Conservation (phyloP, 2,113 vertebrate species). For the Melanerpes formicivorus region DNA sequence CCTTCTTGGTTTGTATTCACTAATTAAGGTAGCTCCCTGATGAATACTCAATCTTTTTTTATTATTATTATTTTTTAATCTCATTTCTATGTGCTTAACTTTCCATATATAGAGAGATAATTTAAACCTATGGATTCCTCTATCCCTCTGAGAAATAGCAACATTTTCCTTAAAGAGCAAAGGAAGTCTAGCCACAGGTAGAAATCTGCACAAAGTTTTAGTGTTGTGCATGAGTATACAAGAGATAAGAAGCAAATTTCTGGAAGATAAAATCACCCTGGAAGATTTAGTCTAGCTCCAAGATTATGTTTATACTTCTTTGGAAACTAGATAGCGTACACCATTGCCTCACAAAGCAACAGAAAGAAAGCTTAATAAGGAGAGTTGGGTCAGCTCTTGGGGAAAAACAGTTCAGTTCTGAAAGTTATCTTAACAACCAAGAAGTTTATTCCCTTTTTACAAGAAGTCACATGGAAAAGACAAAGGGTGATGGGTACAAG, state of each 20-base stretch:
- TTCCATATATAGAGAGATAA: not conserved
- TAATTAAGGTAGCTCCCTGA: not conserved
- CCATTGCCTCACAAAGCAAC: not conserved
- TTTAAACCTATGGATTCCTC: not conserved
- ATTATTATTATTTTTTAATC: too few relatives aligned
- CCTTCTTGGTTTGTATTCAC: not conserved
- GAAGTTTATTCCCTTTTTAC: not conserved
- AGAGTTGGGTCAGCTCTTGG: accelerated
- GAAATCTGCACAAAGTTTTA: not conserved
- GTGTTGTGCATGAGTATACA: not conserved
- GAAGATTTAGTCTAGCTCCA: not conserved
- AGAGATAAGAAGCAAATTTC: not conserved
- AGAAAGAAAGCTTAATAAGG: not conserved
- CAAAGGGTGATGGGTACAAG: too few relatives aligned
- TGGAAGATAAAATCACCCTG: not conserved
- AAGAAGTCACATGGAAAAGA: too few relatives aligned
- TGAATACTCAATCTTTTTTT: not conserved
- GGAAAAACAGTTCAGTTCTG: not conserved
- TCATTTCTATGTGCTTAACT: not conserved
- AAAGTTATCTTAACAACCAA: not conserved
- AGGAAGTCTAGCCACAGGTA: not conserved
- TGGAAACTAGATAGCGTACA: not conserved
- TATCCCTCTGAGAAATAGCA: not conserved
- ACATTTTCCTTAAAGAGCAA: not conserved
- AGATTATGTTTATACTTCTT: not conserved